Evolutionary conservation across 2,797 vertebrate species (phyloP).

Genomic region (Arctocebus calabarensis): DNA sequence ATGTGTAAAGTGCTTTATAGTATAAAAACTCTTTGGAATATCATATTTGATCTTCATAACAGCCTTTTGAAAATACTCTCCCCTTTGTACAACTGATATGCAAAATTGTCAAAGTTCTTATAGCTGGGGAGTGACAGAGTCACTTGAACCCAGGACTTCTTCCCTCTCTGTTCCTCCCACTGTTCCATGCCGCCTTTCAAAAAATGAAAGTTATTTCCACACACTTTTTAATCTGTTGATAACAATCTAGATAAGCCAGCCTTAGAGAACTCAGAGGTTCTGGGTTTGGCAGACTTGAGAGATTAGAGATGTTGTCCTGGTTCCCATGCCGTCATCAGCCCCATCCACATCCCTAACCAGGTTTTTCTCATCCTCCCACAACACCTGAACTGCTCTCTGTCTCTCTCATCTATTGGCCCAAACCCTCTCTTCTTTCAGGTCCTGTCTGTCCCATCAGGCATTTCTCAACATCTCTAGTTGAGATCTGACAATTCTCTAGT

Average conservation of each 20-base stretch:
- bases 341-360: neutral
- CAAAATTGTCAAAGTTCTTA: neutral
- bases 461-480: neutral
- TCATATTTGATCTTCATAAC: neutral
- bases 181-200: neutral
- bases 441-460: neutral
- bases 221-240: neutral
- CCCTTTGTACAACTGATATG: neutral
- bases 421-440: neutral
- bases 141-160: neutral
- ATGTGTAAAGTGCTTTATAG: neutral
- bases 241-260: neutral
- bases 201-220: neutral
- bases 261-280: slow-evolving; percentile 11
- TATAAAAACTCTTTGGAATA: neutral
- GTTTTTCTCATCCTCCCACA: neutral
- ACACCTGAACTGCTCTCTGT: neutral
- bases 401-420: neutral
- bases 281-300: neutral
- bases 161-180: neutral
- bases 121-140: neutral
- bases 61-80: neutral
- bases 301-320: neutral
- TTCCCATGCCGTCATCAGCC: neutral
- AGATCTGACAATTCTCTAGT: neutral